A percentile compares a stretch with the other conserved stretches of the same genome.
Evolutionary conservation across 2,888 invertebrate species (phyloP).

Genomic region (Pristionchus arcanus): DNA sequence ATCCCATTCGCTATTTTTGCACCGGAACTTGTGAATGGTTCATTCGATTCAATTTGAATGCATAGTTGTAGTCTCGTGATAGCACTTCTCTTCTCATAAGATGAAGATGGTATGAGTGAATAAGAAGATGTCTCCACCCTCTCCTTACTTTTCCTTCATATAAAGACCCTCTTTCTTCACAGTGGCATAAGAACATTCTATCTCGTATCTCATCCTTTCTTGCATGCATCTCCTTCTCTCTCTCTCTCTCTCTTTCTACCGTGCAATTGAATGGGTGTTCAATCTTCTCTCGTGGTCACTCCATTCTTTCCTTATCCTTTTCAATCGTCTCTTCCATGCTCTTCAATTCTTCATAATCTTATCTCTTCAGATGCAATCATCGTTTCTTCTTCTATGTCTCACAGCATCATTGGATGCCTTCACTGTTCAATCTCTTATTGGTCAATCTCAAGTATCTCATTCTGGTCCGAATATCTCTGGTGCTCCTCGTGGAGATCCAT

Average conservation of each 20-base stretch:
- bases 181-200: neutral
- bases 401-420: constrained; percentile 39
- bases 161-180: neutral
- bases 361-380: constrained; percentile 38
- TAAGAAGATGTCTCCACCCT: constrained; percentile 39
- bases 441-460: constrained; percentile 40
- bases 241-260: neutral
- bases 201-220: constrained; percentile 2
- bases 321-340: neutral
- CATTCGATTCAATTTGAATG: neutral
- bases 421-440: constrained; percentile 12
- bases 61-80: constrained; percentile 8
- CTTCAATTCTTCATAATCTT: neutral
- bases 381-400: constrained; percentile 18
- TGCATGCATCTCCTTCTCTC: neutral
- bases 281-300: constrained; percentile 38
- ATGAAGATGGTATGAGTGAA: neutral
- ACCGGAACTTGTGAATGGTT: constrained; percentile 10
- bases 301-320: neutral
- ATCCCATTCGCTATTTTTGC: neutral
- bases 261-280: constrained; percentile 23
- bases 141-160: neutral
- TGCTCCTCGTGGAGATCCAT: constrained; percentile 38
- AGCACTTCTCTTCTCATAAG: constrained; percentile 29
- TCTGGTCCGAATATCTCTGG: constrained; percentile 46